A percentile compares a stretch with the other conserved stretches of the same genome.
Conservation (phyloP, 2,797 vertebrate genomes). For the Rhinichthys osculus region DNA sequence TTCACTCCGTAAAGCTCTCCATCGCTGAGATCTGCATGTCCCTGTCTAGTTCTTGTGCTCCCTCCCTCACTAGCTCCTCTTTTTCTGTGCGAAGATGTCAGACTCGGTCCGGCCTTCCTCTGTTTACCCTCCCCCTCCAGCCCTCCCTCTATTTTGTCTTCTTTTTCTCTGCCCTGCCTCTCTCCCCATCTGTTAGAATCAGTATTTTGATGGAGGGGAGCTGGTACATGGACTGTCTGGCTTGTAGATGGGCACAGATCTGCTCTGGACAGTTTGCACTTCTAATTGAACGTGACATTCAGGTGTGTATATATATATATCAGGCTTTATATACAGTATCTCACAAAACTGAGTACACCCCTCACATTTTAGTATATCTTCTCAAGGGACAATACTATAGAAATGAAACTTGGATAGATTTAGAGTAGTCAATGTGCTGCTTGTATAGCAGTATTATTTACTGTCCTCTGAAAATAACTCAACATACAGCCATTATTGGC, state of each 20-base stretch:
- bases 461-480: too few species aligned
- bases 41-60: constrained; percentile 36
- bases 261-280: neutral
- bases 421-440: too few species aligned
- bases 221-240: constrained; percentile 16
- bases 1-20: constrained; percentile 37
- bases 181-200: constrained; percentile 37
- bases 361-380: too few species aligned
- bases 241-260: constrained; percentile 11
- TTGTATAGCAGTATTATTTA: too few species aligned
- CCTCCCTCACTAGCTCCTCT: constrained; percentile 29
- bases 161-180: constrained; percentile 33
- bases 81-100: constrained; percentile 70
- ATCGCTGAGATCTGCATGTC: constrained; percentile 49
- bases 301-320: too few species aligned
- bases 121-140: constrained; percentile 69
- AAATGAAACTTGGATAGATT: too few species aligned
- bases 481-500: too few species aligned
- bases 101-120: constrained; percentile 67
- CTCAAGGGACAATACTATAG: too few species aligned
- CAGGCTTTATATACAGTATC: neutral
- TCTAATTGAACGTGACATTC: neutral
- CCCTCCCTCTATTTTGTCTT: constrained; percentile 48
- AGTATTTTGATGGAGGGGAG: constrained; percentile 17
- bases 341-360: too few species aligned